Evolutionary conservation across 2,113 vertebrate species (phyloP), one percentile per base, ranked within the genome.

Genomic region (Erythrocebus patas): DNA sequence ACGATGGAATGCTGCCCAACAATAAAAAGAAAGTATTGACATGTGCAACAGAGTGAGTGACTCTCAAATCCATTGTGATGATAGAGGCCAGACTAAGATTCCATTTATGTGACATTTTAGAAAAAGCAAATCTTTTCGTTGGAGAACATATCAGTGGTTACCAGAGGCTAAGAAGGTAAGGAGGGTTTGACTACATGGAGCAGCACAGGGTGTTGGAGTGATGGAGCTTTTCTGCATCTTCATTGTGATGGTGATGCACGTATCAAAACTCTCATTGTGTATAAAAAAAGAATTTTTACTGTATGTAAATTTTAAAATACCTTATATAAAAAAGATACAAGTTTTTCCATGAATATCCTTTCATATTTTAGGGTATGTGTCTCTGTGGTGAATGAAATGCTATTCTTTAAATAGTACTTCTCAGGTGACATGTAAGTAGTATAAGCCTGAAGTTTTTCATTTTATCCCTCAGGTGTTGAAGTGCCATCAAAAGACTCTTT

Each of bases 401-500:
- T 89, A 80, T 2, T 20, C 86, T 85, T 90, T 48, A 96, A 93
- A 52, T 73, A 23, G 6, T 57, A 35, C 81, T 30, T 92, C 48
- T 59, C 55, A 93, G 82, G 45, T 96, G 48, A 72, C 61, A 48
- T 80, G 18, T 27, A 59, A 88, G 59, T 73, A 73, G 20, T 89
- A 43, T 66, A 90, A 96, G 13, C 50, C 48, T 91, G 18, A 87
- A 40, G 0, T 85, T 96, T 95, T 90, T 25, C 7, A 30, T 80
- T 80, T 93, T 97, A 25, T 86, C 59, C 40, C 61, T 43, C 73
- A 99, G 99, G 99, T 98, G 99, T 99, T 97, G 99, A 99, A 98
- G 99, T 99, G 99, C 99, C 99, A 98, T 99, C 99, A 98, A 99
- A 99, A 99, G 99, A 99, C 97, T 99, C 99, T 6, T 94, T 99